Conservation (phyloP, 2,797 vertebrate species). For the Leucoraja ocellata region DNA sequence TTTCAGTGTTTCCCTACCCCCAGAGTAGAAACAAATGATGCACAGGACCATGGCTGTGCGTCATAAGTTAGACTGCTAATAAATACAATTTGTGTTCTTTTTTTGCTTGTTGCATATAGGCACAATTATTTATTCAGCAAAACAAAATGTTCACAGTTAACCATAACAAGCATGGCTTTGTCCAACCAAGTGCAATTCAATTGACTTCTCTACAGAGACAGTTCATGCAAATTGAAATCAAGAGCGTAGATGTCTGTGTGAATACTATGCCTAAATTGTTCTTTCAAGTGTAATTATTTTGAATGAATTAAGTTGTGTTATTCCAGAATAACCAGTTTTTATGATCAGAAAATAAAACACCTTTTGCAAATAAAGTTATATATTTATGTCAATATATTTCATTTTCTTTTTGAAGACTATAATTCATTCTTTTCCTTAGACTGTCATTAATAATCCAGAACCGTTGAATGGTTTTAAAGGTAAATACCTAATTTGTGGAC, state of each 20-base stretch:
- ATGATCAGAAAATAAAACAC: background rate
- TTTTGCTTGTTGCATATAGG: background rate
- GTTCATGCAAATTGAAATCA: constrained; percentile 64
- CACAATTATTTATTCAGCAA: constrained; percentile 26
- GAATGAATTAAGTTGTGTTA: constrained; percentile 31
- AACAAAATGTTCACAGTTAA: constrained; percentile 33
- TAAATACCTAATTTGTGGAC: background rate
- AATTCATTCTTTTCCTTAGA: constrained; percentile 11
- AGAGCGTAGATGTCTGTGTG: constrained; percentile 52
- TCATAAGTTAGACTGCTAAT: constrained; percentile 33
- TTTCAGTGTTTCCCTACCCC: background rate
- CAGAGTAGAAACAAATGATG: background rate
- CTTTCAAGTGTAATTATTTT: constrained; percentile 28
- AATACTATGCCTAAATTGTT: constrained; percentile 29
- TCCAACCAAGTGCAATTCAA: constrained; percentile 48
- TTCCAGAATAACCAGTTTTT: constrained; percentile 3
- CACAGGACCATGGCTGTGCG: background rate
- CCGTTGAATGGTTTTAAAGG: background rate
- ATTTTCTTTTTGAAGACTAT: background rate
- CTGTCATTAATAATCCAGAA: background rate
- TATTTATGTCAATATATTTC: background rate
- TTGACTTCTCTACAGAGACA: constrained; percentile 57
- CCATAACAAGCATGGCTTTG: constrained; percentile 58
- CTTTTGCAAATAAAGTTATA: background rate
- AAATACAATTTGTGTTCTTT: constrained; percentile 33